Percentiles rank a stretch among this genome's conserved stretches.
Evolutionary conservation across 1,140 invertebrate species (phyloP).

Genomic region (Drosophila cardini): DNA sequence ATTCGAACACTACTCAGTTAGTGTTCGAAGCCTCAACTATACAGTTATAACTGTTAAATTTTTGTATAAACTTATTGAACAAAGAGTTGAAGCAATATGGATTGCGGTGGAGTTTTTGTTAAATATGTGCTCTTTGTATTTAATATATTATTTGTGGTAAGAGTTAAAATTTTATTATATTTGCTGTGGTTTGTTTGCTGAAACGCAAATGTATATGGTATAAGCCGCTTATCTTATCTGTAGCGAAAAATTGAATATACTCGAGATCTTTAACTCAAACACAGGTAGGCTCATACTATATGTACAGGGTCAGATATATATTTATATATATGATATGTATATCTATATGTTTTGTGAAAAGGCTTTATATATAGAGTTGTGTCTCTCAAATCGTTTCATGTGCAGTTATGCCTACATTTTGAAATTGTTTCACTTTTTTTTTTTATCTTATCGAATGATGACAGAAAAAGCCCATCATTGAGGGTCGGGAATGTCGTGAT

Average conservation of each 20-base stretch:
- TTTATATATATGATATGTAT: no score
- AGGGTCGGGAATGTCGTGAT: conserved; percentile 39
- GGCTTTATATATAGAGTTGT: conserved; percentile 20
- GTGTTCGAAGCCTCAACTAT: background rate
- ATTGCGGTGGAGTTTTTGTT: conserved; percentile 90
- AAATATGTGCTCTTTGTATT: conserved; percentile 94
- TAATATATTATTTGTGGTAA: conserved; percentile 94
- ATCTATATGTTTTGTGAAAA: no score
- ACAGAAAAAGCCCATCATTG: conserved; percentile 25
- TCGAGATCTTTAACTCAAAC: conserved; percentile 11
- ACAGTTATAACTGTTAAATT: conserved; percentile 6
- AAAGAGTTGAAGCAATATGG: conserved; percentile 73
- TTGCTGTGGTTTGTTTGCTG: background rate
- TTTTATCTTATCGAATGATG: conserved; percentile 61
- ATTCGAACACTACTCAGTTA: conserved; percentile 21
- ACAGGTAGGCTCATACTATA: background rate
- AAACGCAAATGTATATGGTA: background rate
- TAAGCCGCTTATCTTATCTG: conserved; percentile 53
- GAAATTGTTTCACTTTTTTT: conserved; percentile 29
- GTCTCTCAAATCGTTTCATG: conserved; percentile 16
- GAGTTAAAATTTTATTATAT: conserved; percentile 60
- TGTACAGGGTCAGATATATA: background rate
- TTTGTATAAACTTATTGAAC: background rate
- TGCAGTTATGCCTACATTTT: conserved; percentile 38
- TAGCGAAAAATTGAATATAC: conserved; percentile 8